phyloP scores from a whole-genome alignment of 2,113 vertebrate genomes.

The Aegotheles bennettii region DNA sequence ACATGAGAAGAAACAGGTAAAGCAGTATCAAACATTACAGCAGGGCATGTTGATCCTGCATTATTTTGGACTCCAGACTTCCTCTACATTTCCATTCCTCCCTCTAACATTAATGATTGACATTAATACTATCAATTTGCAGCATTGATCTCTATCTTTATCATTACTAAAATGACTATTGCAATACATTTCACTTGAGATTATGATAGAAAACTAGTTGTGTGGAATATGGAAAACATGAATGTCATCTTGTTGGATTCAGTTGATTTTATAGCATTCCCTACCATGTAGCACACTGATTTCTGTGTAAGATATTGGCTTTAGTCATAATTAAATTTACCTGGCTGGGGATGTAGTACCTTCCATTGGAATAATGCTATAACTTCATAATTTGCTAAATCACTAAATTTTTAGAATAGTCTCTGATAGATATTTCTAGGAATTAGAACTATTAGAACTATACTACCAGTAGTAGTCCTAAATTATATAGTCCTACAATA shows the following conservation, averaged over 20 bases:
- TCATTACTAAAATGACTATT: not conserved
- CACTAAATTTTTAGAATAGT: not conserved
- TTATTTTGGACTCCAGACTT: not conserved
- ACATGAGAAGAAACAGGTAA: not conserved
- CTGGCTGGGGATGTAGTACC: not conserved
- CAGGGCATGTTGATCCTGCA: not conserved
- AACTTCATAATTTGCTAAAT: not conserved
- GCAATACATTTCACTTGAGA: not conserved
- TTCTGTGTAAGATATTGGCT: not conserved
- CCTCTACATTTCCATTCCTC: not conserved
- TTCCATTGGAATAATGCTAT: not conserved
- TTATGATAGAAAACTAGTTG: not conserved
- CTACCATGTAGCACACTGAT: not conserved
- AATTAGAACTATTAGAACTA: not conserved
- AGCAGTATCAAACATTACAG: not conserved
- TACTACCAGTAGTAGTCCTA: not conserved
- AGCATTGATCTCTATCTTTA: not conserved
- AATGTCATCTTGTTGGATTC: not conserved
- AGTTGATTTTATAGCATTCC: not conserved
- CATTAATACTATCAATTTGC: not conserved
- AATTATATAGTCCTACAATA: not conserved
- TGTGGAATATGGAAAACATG: not conserved
- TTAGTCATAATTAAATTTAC: not conserved
- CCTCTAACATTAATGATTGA: fast-evolving
- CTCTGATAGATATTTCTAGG: not conserved